Evolutionary conservation across 2,113 vertebrate species (phyloP).

Genomic region (Atherinomorus stipes): DNA sequence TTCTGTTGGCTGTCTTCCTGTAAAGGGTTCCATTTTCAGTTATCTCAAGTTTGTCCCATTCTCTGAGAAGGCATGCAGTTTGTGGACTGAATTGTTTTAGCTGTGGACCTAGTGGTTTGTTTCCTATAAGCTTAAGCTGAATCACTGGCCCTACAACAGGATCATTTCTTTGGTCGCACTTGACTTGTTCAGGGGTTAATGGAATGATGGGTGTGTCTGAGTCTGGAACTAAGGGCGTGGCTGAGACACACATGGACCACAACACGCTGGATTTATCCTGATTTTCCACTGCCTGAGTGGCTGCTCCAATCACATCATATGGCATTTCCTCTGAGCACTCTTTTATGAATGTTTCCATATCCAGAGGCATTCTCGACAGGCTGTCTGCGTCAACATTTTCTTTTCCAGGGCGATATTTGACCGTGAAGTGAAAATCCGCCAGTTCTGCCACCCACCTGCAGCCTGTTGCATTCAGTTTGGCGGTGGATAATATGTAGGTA

Average conservation of each 20-base stretch:
- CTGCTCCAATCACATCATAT: not conserved
- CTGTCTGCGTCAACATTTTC: not conserved
- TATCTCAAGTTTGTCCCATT: not conserved
- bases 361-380: not conserved
- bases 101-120: not conserved
- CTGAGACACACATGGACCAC: not conserved
- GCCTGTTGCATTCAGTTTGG: conserved; percentile 12
- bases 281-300: not conserved
- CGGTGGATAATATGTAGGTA: not conserved
- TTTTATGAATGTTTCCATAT: not conserved
- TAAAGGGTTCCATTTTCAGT: not conserved
- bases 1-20: conserved; percentile 4
- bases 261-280: not conserved
- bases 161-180: not conserved
- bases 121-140: not conserved
- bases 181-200: not conserved
- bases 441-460: conserved; percentile 4
- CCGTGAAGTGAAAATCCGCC: not conserved
- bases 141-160: not conserved
- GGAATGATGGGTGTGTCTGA: not conserved
- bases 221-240: too few species aligned
- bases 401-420: not conserved
- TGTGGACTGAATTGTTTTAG: not conserved
- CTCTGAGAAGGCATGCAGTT: not conserved
- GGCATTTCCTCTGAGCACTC: not conserved